phyloP scores from a whole-genome alignment of 2,797 vertebrate genomes.

The Tapera naevia region DNA sequence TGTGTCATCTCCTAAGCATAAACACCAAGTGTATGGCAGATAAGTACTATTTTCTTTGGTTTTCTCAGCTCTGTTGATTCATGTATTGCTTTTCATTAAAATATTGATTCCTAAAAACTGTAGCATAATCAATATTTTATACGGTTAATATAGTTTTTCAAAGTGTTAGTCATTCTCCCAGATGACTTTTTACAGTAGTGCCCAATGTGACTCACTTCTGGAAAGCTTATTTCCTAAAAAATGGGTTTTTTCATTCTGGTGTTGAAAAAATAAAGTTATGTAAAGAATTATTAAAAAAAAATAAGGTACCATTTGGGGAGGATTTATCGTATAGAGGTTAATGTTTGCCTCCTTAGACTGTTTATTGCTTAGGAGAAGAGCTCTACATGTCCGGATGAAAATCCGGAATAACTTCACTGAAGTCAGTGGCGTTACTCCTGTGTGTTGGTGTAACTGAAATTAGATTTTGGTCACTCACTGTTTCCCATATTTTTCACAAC shows the following conservation, averaged over 20 bases:
- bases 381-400: not conserved
- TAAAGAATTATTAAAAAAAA: not conserved
- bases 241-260: not conserved
- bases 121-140: not conserved
- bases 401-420: not conserved
- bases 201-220: conserved; percentile 2
- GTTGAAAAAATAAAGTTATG: not conserved
- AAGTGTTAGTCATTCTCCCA: not conserved
- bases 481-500: not conserved
- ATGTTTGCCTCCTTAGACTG: not conserved
- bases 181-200: not conserved
- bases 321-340: not conserved
- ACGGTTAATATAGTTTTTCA: not conserved
- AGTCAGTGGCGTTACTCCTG: not conserved
- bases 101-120: not conserved
- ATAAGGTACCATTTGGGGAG: not conserved
- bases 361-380: not conserved
- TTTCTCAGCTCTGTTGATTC: not conserved
- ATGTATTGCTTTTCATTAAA: conserved; percentile 25
- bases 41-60: not conserved
- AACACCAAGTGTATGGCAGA: not conserved
- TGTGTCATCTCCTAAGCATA: not conserved
- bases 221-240: not conserved
- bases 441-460: not conserved
- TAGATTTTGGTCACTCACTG: not conserved